Evolutionary conservation across 2,113 vertebrate genomes (phyloP).

Genomic region (Dinomys branickii): DNA sequence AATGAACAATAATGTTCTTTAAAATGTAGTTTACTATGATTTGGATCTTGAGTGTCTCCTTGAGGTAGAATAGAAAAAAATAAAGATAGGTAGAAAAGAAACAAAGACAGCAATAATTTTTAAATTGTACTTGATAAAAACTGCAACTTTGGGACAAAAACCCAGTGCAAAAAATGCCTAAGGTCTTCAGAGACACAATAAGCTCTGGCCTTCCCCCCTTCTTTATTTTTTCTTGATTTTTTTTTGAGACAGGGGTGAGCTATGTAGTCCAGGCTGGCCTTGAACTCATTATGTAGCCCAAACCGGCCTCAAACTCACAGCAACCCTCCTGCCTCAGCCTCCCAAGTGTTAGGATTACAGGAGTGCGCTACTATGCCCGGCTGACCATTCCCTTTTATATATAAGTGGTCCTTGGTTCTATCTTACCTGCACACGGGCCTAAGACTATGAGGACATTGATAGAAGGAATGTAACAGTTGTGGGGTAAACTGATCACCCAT

Average conservation of each 20-base stretch:
- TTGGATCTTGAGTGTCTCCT: not conserved
- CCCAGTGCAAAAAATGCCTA: too few relatives aligned
- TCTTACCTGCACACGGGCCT: not conserved
- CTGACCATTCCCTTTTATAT: not conserved
- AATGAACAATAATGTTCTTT: not conserved
- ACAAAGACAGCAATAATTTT: too few relatives aligned
- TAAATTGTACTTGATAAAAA: too few relatives aligned
- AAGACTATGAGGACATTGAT: not conserved
- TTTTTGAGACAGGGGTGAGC: not conserved
- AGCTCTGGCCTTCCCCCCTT: too few relatives aligned
- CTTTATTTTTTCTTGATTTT: not conserved
- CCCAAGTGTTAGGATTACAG: not conserved
- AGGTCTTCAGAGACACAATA: too few relatives aligned
- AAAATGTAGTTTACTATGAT: not conserved
- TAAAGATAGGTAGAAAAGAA: too few relatives aligned
- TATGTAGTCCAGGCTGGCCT: not conserved
- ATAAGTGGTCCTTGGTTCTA: not conserved
- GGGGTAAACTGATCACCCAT: not conserved
- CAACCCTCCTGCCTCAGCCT: not conserved
- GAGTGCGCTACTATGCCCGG: not conserved
- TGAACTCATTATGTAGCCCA: not conserved
- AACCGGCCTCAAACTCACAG: not conserved
- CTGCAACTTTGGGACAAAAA: too few relatives aligned
- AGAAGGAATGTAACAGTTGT: not conserved
- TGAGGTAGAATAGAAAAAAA: not conserved